phyloP scores from a whole-genome alignment of 2,797 vertebrate species.

The Sternotherus odoratus region DNA sequence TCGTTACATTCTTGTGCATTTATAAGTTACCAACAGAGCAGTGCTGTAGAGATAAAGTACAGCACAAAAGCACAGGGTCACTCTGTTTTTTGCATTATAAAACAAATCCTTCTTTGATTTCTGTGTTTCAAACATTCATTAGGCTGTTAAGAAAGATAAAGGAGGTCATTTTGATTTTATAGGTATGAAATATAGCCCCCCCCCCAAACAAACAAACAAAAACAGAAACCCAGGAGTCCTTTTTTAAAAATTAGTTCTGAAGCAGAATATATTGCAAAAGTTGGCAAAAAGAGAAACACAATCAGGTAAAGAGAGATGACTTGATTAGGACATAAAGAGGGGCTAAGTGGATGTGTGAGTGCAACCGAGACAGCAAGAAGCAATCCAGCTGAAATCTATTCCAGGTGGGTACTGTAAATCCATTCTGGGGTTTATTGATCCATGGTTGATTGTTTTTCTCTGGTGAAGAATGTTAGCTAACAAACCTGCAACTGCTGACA shows the following conservation, averaged over 20 bases:
- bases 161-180: not conserved
- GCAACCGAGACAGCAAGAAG: conserved; percentile 1
- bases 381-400: conserved; percentile 13
- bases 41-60: conserved; percentile 51
- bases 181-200: not conserved
- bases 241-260: not conserved
- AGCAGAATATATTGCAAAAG: not conserved
- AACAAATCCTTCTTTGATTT: conserved; percentile 28
- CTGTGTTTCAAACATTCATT: conserved; percentile 19
- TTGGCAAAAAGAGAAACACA: not conserved
- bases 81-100: conserved; percentile 53
- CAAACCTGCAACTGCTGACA: not conserved
- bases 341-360: conserved; percentile 22
- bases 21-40: conserved; percentile 70
- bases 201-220: conserved; percentile 2
- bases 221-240: not conserved
- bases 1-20: conserved; percentile 80
- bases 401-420: conserved; percentile 49
- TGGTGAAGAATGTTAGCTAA: conserved; percentile 53
- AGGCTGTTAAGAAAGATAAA: not conserved
- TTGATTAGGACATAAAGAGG: conserved; percentile 19
- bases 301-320: not conserved
- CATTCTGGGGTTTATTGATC: conserved; percentile 54
- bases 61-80: conserved; percentile 63
- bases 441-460: conserved; percentile 47